Base-by-base conservation (phyloP, 2,888 invertebrate genomes). In the Lysandra bellargus region DNA sequence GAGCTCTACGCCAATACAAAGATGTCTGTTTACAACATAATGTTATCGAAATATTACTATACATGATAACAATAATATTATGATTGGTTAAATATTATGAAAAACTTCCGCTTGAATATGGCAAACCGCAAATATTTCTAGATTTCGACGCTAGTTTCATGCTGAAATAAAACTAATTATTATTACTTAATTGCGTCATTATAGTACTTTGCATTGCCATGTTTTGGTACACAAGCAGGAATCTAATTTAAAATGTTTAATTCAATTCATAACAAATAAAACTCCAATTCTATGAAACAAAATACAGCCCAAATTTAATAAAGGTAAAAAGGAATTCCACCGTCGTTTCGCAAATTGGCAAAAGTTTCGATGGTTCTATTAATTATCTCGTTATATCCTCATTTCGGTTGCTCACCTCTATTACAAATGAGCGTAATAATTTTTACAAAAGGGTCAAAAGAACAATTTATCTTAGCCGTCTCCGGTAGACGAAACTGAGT, bases 391-490 rank as follows among this genome's bases (percentile, higher is more conserved):
- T 64, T 69, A 64, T 53, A 17, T 78, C 73, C 72, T 53, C 40
- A 37, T 78, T 80, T 44, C 40, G 49, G 64, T 79, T 79, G 73
- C 79, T 49, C 73, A 76, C 75, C 80, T 69, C 44, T 75, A 80
- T 77, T 81, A 81, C 81, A 85, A 86, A 86, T 86, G 84, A 85
- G 84, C 81, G 83, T 87, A 86, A 89, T 87, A 87, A 88, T 89
- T 91, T 87, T 87, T 85, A 87, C 86, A 86, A 85, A 88, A 87
- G 90, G 91, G 91, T 89, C 88, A 87, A 88, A 88, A 86, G 84
- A 87, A 87, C 90, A 84, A 92, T 92, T 87, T 88, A 92, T 93
- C 92, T 92, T 88, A 87, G 87, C 86, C 82, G 84, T 84, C 85
- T 86, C 84, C 83, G 83, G 83, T 84, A 86, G 86, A 85, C 86